phyloP scores from a whole-genome alignment of 2,888 invertebrate genomes.

The Xestia sexstrigata region DNA sequence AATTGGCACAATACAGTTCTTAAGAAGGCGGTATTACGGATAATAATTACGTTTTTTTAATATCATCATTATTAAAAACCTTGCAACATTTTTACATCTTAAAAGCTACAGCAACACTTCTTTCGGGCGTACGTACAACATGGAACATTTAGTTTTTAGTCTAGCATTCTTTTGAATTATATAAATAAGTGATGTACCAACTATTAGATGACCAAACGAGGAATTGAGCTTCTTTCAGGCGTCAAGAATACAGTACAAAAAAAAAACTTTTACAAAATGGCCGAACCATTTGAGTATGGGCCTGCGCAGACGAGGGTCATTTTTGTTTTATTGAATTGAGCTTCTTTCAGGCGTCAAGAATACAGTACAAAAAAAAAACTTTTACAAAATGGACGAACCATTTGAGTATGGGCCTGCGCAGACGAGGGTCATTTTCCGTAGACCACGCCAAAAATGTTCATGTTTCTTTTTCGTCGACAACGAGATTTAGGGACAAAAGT shows the following conservation, averaged over 20 bases:
- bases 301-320: too few species aligned
- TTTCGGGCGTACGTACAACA: conserved; percentile 78
- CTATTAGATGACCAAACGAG: conserved; percentile 41
- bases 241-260: conserved; percentile 1
- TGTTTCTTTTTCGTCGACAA: too few species aligned
- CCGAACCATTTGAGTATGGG: background rate
- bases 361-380: background rate
- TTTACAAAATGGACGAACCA: background rate
- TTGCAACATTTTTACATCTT: conserved; percentile 81
- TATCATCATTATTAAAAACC: conserved; percentile 72
- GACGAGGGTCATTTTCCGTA: too few species aligned
- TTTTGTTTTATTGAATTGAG: too few species aligned
- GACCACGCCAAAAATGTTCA: too few species aligned
- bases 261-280: background rate
- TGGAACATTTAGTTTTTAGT: conserved; percentile 74
- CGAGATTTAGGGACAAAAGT: too few species aligned
- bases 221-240: background rate
- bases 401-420: background rate
- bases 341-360: background rate
- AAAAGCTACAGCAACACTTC: conserved; percentile 75
- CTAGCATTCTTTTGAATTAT: conserved; percentile 65
- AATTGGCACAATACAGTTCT: conserved; percentile 82
- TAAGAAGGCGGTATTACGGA: conserved; percentile 76
- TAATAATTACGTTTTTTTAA: conserved; percentile 65
- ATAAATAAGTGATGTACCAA: conserved; percentile 43